A percentile compares a stretch with the other conserved stretches of the same genome.
These are phyloP conservation scores for Cotesia congregata DNA, from an alignment of 2,888 invertebrate species.

Conservation along the genomic window DNA sequence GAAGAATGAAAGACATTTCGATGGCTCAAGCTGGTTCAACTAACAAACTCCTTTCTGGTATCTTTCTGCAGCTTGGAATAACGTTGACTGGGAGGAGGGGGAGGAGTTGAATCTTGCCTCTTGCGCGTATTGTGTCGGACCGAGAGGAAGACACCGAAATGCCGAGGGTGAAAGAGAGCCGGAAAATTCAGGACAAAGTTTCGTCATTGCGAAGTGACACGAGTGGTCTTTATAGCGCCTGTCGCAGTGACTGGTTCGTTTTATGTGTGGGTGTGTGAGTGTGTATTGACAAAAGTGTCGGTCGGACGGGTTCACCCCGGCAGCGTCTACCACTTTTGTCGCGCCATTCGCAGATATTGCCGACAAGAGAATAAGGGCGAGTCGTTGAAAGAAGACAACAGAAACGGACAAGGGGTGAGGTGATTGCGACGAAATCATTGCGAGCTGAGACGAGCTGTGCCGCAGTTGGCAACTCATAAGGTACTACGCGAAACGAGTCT, in stretches of 20 bases:
- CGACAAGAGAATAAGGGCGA: slow-evolving; percentile 53
- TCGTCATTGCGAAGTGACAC: slow-evolving; percentile 75
- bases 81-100: slow-evolving; percentile 10
- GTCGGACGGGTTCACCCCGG: slow-evolving; percentile 59
- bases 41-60: slow-evolving; percentile 55
- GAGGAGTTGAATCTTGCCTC: background rate
- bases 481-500: slow-evolving; percentile 36
- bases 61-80: slow-evolving; percentile 42
- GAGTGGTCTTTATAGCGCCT: slow-evolving; percentile 74
- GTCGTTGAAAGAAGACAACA: slow-evolving; percentile 49
- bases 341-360: slow-evolving; percentile 70
- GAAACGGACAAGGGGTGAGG: slow-evolving; percentile 51
- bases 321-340: slow-evolving; percentile 68
- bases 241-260: slow-evolving; percentile 51
- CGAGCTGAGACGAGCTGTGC: slow-evolving; percentile 70
- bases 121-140: background rate
- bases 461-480: slow-evolving; percentile 68
- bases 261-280: background rate
- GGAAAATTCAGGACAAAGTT: slow-evolving; percentile 72
- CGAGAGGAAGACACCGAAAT: slow-evolving; percentile 21
- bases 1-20: slow-evolving; percentile 46
- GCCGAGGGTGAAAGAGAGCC: slow-evolving; percentile 44
- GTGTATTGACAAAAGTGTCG: slow-evolving; percentile 74
- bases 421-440: slow-evolving; percentile 72
- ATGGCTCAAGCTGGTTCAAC: slow-evolving; percentile 57